These are phyloP conservation scores for Agrotis puta DNA, from an alignment of 2,888 invertebrate genomes.

Conservation along the genomic window DNA sequence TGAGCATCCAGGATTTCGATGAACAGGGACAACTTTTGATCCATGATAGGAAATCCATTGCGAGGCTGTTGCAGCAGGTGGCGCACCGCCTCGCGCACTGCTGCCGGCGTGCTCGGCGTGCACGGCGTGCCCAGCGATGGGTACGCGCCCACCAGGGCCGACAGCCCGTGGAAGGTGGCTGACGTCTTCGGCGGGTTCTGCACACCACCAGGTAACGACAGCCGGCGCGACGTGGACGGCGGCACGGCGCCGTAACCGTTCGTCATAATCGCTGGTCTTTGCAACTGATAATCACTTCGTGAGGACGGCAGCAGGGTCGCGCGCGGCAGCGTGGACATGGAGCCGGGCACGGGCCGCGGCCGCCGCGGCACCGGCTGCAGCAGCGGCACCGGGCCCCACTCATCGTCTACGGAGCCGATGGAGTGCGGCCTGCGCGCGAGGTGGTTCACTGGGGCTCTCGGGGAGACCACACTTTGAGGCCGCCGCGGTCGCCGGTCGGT, in stretches of 20 bases:
- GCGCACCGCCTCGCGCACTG: conserved; percentile 93
- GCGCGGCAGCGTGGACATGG: conserved; percentile 84
- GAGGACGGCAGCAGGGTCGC: conserved; percentile 91
- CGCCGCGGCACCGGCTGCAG: conserved; percentile 91
- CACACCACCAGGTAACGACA: conserved; percentile 90
- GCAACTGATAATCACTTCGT: conserved; percentile 92
- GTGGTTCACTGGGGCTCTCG: conserved; percentile 79
- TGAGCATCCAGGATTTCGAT: conserved; percentile 96
- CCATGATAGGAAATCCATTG: conserved; percentile 94
- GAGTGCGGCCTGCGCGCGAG: conserved; percentile 91
- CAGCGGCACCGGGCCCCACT: conserved; percentile 87
- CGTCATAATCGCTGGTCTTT: conserved; percentile 89
- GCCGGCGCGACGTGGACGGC: conserved; percentile 88
- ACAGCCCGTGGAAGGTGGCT: conserved; percentile 92
- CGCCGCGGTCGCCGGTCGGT: conserved; percentile 81
- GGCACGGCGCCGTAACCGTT: conserved; percentile 88
- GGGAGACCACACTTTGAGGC: conserved; percentile 90
- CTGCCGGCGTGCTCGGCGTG: conserved; percentile 91
- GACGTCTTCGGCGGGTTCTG: conserved; percentile 91
- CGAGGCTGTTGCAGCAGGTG: conserved; percentile 93
- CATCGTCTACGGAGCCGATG: conserved; percentile 89
- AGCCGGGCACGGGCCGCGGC: conserved; percentile 84
- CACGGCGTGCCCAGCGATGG: conserved; percentile 80
- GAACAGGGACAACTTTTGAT: conserved; percentile 94
- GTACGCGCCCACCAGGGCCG: conserved; percentile 78